phyloP scores from a whole-genome alignment of 2,888 invertebrate genomes.

The Dascillus cervinus region DNA sequence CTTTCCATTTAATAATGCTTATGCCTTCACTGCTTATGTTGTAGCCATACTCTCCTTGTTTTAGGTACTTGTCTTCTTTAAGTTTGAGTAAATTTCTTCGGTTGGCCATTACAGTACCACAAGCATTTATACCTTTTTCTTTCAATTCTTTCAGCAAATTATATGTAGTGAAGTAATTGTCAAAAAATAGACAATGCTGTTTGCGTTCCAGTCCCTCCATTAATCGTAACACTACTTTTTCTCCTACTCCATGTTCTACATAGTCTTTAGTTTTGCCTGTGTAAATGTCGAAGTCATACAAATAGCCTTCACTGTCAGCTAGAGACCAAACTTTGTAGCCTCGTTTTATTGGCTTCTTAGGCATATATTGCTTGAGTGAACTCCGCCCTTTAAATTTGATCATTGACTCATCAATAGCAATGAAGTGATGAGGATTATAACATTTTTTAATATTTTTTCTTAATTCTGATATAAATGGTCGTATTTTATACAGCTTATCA shows the following conservation, averaged over 20 bases:
- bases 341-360: constrained; percentile 20
- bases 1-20: constrained; percentile 6
- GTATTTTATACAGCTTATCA: constrained; percentile 5
- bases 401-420: constrained; percentile 23
- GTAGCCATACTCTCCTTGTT: constrained; percentile 10
- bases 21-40: constrained; percentile 8
- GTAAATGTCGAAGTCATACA: constrained; percentile 24
- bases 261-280: constrained; percentile 8
- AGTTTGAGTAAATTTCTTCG: constrained; percentile 6
- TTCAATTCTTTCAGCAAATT: constrained; percentile 4
- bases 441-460: constrained; percentile 1
- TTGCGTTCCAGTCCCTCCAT: background rate
- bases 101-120: constrained; percentile 4
- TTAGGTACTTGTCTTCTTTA: constrained; percentile 8
- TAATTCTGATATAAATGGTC: constrained; percentile 1
- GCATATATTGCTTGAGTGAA: constrained; percentile 19
- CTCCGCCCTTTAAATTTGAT: constrained; percentile 24
- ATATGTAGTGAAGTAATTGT: background rate
- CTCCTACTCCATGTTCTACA: constrained; percentile 3
- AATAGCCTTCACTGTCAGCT: constrained; percentile 20
- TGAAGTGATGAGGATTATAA: constrained; percentile 9
- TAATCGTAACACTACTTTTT: constrained; percentile 3
- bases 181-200: constrained; percentile 1
- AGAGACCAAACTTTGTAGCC: constrained; percentile 23
- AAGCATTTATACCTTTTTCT: constrained; percentile 1